Evolutionary conservation across 1,140 invertebrate genomes (phyloP).

Genomic region (Bemisia tabaci): DNA sequence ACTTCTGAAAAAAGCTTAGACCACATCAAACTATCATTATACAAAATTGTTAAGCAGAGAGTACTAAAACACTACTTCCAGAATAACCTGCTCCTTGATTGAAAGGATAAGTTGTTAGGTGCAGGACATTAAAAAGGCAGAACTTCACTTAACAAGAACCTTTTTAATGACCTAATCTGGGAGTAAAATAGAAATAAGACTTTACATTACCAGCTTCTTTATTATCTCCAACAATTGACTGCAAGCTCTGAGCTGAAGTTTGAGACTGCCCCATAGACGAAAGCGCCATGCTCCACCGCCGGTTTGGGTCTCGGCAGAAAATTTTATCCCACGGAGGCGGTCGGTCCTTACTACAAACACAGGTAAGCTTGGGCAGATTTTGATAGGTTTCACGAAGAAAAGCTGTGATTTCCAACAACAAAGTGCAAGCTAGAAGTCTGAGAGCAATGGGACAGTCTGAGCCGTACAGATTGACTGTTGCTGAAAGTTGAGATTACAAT

Average conservation of each 20-base stretch:
- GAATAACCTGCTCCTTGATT: too few relatives aligned
- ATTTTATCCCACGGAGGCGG: slow-evolving; percentile 36
- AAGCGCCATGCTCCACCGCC: slow-evolving; percentile 79
- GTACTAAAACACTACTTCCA: too few relatives aligned
- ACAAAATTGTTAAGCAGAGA: too few relatives aligned
- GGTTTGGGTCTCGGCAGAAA: slow-evolving; percentile 46
- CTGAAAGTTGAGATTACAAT: slow-evolving; percentile 37
- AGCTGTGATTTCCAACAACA: slow-evolving; percentile 91
- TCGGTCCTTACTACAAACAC: slow-evolving; percentile 51
- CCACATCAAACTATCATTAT: too few relatives aligned
- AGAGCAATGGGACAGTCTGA: slow-evolving; percentile 82
- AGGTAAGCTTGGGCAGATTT: slow-evolving; percentile 41
- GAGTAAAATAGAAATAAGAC: too few relatives aligned
- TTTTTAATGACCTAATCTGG: too few relatives aligned
- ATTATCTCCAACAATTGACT: slow-evolving; percentile 72
- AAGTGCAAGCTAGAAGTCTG: slow-evolving; percentile 78
- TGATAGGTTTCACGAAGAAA: slow-evolving; percentile 90
- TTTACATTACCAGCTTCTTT: too few relatives aligned
- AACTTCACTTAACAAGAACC: too few relatives aligned
- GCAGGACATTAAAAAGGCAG: too few relatives aligned
- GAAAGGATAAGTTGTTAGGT: too few relatives aligned
- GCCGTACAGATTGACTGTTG: slow-evolving; percentile 71
- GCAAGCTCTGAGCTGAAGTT: slow-evolving; percentile 78
- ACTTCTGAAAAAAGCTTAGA: too few relatives aligned
- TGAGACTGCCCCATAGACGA: slow-evolving; percentile 86